Evolutionary conservation across 2,888 invertebrate genomes (phyloP).

Genomic region (Therioaphis trifolii): DNA sequence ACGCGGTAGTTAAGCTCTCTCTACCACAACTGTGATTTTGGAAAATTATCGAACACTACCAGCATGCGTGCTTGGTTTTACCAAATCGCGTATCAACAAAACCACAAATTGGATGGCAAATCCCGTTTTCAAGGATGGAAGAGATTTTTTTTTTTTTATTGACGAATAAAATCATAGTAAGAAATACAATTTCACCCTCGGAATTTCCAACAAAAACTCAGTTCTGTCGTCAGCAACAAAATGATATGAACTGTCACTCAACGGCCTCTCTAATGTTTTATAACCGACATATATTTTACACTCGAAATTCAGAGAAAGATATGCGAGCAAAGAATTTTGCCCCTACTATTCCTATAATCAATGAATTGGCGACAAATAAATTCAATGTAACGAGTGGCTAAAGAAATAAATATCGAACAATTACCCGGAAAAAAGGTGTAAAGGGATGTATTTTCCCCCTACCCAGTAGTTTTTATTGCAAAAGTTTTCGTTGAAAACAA

Average conservation of each 20-base stretch:
- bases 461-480: conserved; percentile 46
- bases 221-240: not conserved
- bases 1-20: conserved; percentile 13
- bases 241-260: too few species aligned
- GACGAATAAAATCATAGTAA: not conserved
- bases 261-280: too few species aligned
- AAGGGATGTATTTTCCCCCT: conserved; percentile 36
- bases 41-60: conserved; percentile 14
- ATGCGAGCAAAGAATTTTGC: too few species aligned
- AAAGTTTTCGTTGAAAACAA: conserved; percentile 60
- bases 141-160: not conserved
- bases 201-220: not conserved
- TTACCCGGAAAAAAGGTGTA: conserved; percentile 53
- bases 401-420: conserved; percentile 59
- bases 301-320: too few species aligned
- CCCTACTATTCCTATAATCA: too few species aligned
- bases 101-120: conserved; percentile 1
- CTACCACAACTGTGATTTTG: not conserved
- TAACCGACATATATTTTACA: too few species aligned
- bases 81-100: conserved; percentile 4
- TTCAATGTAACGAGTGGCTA: conserved; percentile 27
- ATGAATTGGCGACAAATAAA: conserved; percentile 40
- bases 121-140: not conserved
- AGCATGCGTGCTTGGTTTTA: conserved; percentile 15
- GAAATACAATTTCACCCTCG: not conserved